Base-by-base conservation (phyloP, 2,113 vertebrate genomes). In the Caretta caretta region DNA sequence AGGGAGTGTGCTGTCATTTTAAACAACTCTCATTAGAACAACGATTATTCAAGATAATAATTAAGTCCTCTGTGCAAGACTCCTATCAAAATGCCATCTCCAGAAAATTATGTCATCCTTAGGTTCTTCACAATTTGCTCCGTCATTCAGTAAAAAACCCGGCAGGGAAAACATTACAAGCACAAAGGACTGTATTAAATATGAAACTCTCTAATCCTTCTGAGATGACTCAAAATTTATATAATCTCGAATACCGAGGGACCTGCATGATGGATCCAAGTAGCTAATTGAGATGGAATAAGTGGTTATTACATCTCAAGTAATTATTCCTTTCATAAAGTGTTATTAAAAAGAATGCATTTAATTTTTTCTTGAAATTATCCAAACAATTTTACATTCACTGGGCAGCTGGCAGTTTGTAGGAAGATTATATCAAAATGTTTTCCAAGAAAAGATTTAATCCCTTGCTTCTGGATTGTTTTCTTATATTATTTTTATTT, bases 291-390 rank as follows among this genome's bases (percentile, higher is more conserved):
- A 96, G 95, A 96, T 89, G 88, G 88, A 96, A 95, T 86, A 93
- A 93, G 88, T 93, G 65, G 93, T 96, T 96, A 92, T 96, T 97
- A 95, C 69, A 93, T 94, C 78, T 96, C 78, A 96, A 94, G 96
- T 96, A 97, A 96, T 95, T 94, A 96, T 88, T 92, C 96, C 48
- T 48, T 90, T 94, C 94, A 87, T 97, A 96, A 97, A 97, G 93
- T 97, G 95, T 89, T 98, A 97, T 97, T 97, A 97, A 97, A 98
- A 95, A 96, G 96, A 95, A 97, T 95, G 87, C 83, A 89, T 93
- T 98, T 97, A 88, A 91, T 96, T 98, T 97, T 97, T 97, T 95
- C 87, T 90, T 97, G 94, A 97, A 96, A 84, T 96, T 95, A 96
- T 93, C 87, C 96, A 98, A 93, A 92, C 95, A 94, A 92, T 92